Percentiles rank a stretch among this genome's conserved stretches.
Conservation (phyloP, 2,113 vertebrate genomes). For the Paraplagusia blochii region DNA sequence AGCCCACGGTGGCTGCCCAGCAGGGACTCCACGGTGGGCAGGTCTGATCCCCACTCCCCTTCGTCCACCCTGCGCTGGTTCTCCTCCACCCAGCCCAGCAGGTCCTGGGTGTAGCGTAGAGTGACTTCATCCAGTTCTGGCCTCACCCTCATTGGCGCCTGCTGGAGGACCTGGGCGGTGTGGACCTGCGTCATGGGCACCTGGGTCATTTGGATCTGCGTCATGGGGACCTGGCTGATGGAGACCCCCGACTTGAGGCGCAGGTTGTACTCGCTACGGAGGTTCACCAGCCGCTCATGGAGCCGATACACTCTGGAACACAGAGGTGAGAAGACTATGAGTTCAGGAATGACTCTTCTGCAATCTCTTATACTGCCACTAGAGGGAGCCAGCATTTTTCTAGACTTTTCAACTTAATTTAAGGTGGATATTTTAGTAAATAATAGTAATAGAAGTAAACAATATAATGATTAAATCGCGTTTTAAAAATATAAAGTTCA, state of each 20-base stretch:
- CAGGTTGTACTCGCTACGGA: constrained; percentile 92
- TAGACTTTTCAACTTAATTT: neutral
- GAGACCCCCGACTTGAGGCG: constrained; percentile 83
- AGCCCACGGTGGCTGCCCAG: constrained; percentile 89
- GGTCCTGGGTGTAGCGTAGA: constrained; percentile 86
- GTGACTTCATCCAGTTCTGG: constrained; percentile 84
- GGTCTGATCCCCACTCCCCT: constrained; percentile 87
- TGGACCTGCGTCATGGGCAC: constrained; percentile 62
- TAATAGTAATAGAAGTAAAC: too few species aligned
- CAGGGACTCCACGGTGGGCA: constrained; percentile 87
- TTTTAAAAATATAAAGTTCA: too few species aligned
- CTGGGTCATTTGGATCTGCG: constrained; percentile 63
- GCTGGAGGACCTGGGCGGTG: constrained; percentile 58
- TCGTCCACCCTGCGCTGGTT: constrained; percentile 83
- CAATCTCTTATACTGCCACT: neutral
- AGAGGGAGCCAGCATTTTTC: neutral
- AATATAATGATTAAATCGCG: too few species aligned
- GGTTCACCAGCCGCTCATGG: constrained; percentile 91
- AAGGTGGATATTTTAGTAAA: too few species aligned
- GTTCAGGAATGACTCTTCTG: too few species aligned
- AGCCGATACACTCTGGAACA: constrained; percentile 85
- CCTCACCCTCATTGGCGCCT: constrained; percentile 57
- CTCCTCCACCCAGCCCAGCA: constrained; percentile 92
- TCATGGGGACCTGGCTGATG: constrained; percentile 58
- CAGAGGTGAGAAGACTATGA: neutral